Conservation (phyloP, 2,113 vertebrate genomes). For the Gasterosteus aculeatus region DNA sequence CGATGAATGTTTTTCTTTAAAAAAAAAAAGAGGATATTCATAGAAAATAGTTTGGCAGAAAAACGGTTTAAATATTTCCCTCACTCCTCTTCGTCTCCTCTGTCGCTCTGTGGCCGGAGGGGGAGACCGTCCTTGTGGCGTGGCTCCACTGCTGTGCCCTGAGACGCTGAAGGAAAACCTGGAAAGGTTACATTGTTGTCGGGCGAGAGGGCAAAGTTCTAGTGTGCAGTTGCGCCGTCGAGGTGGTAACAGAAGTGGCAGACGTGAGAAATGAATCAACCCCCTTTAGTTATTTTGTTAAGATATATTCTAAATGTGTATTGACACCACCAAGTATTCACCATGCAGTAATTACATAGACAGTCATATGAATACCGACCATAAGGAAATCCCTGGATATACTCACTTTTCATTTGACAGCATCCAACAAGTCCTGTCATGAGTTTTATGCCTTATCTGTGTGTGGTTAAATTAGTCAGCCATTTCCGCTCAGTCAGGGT, state of each 20-base stretch:
- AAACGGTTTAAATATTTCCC: background rate
- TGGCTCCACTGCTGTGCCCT: background rate
- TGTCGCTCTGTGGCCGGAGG: background rate
- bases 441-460: background rate
- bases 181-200: background rate
- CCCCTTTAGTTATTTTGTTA: background rate
- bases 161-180: slow-evolving; percentile 9
- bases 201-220: slow-evolving; percentile 57
- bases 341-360: background rate
- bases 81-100: background rate
- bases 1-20: slow-evolving; percentile 8
- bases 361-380: background rate
- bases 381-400: background rate
- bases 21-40: background rate
- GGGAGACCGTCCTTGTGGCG: background rate
- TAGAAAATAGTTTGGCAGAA: background rate
- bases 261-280: background rate
- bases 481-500: slow-evolving; percentile 15
- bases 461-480: slow-evolving; percentile 48
- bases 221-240: background rate
- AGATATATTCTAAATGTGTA: background rate
- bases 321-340: background rate
- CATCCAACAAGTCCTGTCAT: background rate
- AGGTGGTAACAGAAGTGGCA: background rate
- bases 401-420: background rate